Evolutionary conservation across 2,888 invertebrate species (phyloP), one percentile per base, ranked within the genome.

Genomic region (Andrena hattorfiana): DNA sequence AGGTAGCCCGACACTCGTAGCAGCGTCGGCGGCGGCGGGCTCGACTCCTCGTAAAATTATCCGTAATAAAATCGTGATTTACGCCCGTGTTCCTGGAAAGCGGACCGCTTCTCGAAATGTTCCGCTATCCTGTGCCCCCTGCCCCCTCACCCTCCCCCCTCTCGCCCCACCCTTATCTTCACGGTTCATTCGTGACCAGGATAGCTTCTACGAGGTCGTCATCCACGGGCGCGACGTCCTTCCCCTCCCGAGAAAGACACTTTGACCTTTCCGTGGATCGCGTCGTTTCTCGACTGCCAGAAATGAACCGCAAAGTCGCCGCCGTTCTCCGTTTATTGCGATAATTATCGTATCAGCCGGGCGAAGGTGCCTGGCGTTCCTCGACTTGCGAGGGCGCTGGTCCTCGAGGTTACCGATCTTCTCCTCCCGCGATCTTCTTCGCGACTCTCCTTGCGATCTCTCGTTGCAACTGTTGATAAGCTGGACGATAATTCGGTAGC

Each of bases 21-120:
- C 73, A 85, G 76, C 81, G 84, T 83, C 68, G 79, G 70, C 77
- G 73, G 67, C 85, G 84, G 83, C 85, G 84, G 83, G 85, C 85
- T 86, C 88, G 86, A 87, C 89, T 89, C 89, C 91, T 93, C 93
- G 92, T 93, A 93, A 93, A 93, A 93, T 93, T 93, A 93, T 93
- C 93, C 89, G 92, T 90, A 92, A 92, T 92, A 92, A 92, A 92
- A 92, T 90, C 89, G 83, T 92, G 92, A 92, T 92, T 92, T 92
- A 92, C 90, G 89, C 85, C 83, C 87, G 81, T 73, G 87, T 93
- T 93, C 93, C 88, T 83, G 91, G 93, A 93, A 91, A 92, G 87
- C 89, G 85, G 90, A 89, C 88, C 91, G 88, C 85, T 89, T 87
- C 42, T 42, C 35, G 26, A 85, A 91, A 90, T 86, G 85, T 85